Evolutionary conservation across 1,140 invertebrate genomes (phyloP).

Genomic region (Plodia interpunctella): DNA sequence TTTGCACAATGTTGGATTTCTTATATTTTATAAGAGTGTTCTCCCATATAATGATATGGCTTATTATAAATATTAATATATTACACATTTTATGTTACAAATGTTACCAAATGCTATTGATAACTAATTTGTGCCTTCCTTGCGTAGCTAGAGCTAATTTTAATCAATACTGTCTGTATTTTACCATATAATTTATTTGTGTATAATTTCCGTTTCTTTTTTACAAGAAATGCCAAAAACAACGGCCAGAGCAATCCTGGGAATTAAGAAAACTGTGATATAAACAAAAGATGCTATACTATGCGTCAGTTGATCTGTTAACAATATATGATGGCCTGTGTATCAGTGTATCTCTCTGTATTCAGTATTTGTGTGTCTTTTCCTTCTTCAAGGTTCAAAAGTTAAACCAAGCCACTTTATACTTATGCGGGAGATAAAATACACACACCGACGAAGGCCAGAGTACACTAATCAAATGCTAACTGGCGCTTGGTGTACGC

Average conservation of each 20-base stretch:
- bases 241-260: slow-evolving; percentile 31
- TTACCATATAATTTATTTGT: slow-evolving; percentile 25
- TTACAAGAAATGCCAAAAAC: slow-evolving; percentile 22
- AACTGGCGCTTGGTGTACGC: background rate
- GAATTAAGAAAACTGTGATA: slow-evolving; percentile 58
- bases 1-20: slow-evolving; percentile 27
- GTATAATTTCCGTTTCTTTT: slow-evolving; percentile 27
- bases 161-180: slow-evolving; percentile 17
- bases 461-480: background rate
- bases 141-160: slow-evolving; percentile 24
- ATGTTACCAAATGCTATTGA: slow-evolving; percentile 50
- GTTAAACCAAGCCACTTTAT: no score
- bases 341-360: background rate
- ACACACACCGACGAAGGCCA: background rate
- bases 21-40: slow-evolving; percentile 10
- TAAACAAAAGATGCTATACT: slow-evolving; percentile 10
- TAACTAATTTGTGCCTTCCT: slow-evolving; percentile 42
- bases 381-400: background rate
- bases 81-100: slow-evolving; percentile 35
- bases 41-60: slow-evolving; percentile 3
- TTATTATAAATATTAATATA: slow-evolving; percentile 16
- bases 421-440: no score
- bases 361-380: background rate
- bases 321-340: background rate
- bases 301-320: background rate